Evolutionary conservation across 1,140 invertebrate genomes (phyloP).

Genomic region (Papilio aristodemus): DNA sequence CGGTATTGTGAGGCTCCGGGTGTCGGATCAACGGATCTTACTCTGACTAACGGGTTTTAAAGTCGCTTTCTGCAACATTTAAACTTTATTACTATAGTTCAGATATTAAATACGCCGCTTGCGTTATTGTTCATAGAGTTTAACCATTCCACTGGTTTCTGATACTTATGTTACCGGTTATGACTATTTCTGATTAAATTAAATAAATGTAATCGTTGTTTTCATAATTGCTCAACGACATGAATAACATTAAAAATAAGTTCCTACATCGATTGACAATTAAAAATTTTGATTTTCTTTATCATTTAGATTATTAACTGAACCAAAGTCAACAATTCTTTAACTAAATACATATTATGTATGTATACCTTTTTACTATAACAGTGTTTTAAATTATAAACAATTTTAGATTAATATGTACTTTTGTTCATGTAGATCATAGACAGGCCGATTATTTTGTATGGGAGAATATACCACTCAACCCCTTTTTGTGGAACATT

Average conservation of each 20-base stretch:
- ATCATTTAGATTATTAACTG: not conserved
- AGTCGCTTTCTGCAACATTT: slow-evolving; percentile 48
- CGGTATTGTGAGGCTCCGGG: slow-evolving; percentile 36
- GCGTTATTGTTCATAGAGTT: not conserved
- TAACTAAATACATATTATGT: too few relatives aligned
- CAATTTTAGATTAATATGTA: too few relatives aligned
- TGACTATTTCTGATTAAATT: not conserved
- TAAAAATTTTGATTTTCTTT: not conserved
- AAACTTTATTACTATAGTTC: slow-evolving; percentile 30
- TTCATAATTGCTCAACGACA: not conserved
- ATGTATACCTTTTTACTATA: too few relatives aligned
- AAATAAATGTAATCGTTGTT: not conserved
- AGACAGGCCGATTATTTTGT: too few relatives aligned
- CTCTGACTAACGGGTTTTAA: slow-evolving; percentile 59
- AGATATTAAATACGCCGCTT: not conserved
- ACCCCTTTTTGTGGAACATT: not conserved
- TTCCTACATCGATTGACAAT: slow-evolving; percentile 8
- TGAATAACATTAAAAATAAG: not conserved
- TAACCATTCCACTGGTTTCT: not conserved
- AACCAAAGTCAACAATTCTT: not conserved
- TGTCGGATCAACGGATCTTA: slow-evolving; percentile 34
- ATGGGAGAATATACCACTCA: not conserved
- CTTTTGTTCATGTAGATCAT: too few relatives aligned
- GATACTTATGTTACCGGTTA: not conserved
- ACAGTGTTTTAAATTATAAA: too few relatives aligned